Conservation (phyloP, 2,113 vertebrate genomes). For the Periophthalmodon schlosseri region DNA sequence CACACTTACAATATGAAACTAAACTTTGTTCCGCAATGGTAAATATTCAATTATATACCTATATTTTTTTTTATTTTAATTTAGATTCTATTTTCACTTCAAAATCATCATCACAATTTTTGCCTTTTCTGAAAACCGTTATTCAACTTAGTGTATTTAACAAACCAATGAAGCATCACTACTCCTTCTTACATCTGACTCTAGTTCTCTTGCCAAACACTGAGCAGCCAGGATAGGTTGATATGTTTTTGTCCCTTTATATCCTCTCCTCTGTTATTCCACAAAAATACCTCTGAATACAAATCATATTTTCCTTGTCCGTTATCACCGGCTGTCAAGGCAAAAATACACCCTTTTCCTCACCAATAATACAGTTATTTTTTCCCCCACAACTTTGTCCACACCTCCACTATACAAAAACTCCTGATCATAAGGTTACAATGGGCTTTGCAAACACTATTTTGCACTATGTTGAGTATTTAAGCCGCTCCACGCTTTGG, state of each 20-base stretch:
- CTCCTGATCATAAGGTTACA: slow-evolving; percentile 81
- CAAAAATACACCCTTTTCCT: slow-evolving; percentile 59
- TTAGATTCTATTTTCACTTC: background rate
- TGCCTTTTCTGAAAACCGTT: background rate
- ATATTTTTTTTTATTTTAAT: background rate
- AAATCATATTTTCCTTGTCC: slow-evolving; percentile 44
- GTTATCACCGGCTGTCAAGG: slow-evolving; percentile 54
- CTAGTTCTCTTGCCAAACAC: background rate
- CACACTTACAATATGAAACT: no score
- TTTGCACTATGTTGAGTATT: slow-evolving; percentile 53
- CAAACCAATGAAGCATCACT: background rate
- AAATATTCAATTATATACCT: background rate
- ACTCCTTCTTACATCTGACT: background rate
- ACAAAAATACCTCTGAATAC: slow-evolving; percentile 16
- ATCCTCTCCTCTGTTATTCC: slow-evolving; percentile 28
- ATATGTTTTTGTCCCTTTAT: slow-evolving; percentile 7
- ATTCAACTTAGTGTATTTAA: background rate
- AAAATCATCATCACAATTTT: background rate
- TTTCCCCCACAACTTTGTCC: slow-evolving; percentile 58
- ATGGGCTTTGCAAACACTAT: slow-evolving; percentile 49
- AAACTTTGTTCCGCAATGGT: no score
- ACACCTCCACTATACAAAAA: slow-evolving; percentile 62
- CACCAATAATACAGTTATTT: slow-evolving; percentile 38
- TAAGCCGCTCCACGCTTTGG: slow-evolving; percentile 81
- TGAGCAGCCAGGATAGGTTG: background rate